Conservation (phyloP, 2,113 vertebrate species). For the Paradoxurus hermaphroditus region DNA sequence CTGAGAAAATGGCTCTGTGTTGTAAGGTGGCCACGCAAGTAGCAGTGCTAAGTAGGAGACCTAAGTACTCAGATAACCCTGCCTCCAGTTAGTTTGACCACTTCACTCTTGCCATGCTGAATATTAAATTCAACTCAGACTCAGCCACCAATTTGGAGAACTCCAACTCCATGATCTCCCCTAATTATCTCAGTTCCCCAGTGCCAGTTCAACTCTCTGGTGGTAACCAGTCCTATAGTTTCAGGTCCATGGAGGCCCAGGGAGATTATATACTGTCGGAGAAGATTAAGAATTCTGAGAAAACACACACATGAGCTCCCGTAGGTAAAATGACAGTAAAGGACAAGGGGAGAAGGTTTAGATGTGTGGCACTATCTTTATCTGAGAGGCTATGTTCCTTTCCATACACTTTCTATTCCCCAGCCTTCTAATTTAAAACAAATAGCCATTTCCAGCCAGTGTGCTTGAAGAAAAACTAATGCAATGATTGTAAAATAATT, state of each 20-base stretch:
- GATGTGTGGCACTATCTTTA: background rate
- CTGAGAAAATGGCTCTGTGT: background rate
- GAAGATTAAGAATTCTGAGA: background rate
- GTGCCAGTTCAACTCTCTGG: background rate
- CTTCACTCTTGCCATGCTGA: background rate
- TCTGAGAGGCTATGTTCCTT: background rate
- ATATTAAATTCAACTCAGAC: background rate
- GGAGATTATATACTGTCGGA: background rate
- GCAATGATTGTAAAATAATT: slow-evolving; percentile 1
- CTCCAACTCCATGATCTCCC: background rate
- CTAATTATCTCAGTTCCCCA: background rate
- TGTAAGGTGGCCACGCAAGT: background rate
- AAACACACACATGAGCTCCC: background rate
- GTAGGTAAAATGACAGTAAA: background rate
- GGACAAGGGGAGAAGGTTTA: background rate
- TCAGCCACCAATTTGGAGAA: background rate
- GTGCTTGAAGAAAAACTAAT: background rate
- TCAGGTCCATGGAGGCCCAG: background rate
- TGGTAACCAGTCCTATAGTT: background rate
- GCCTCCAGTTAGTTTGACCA: background rate
- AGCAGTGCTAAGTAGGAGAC: background rate
- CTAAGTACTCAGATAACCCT: background rate
- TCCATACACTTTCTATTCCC: background rate
- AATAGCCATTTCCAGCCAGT: background rate
- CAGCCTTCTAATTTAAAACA: background rate